A percentile compares a stretch with the other conserved stretches of the same genome.
Conservation (phyloP, 2,888 invertebrate species). For the Lottia scabra region DNA sequence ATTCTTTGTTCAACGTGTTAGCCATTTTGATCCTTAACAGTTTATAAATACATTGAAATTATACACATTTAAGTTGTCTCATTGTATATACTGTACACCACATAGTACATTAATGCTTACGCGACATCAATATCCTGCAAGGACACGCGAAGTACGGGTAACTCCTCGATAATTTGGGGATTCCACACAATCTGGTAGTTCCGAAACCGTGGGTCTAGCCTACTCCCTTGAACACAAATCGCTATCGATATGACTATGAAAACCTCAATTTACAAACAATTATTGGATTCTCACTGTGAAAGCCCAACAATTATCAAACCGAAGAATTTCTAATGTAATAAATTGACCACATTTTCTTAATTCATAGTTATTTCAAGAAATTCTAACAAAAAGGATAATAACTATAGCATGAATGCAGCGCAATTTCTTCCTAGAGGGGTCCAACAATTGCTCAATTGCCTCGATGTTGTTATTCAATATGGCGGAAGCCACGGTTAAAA, state of each 20-base stretch:
- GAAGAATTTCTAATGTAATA: slow-evolving; percentile 24
- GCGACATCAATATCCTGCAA: slow-evolving; percentile 32
- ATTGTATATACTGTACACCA: background rate
- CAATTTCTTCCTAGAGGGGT: slow-evolving; percentile 64
- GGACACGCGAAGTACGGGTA: slow-evolving; percentile 38
- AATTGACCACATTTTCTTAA: slow-evolving; percentile 55
- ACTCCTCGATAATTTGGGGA: slow-evolving; percentile 43
- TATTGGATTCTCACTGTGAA: background rate
- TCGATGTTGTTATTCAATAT: slow-evolving; percentile 58
- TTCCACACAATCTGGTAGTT: slow-evolving; percentile 28
- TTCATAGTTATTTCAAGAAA: slow-evolving; percentile 58
- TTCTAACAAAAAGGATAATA: slow-evolving; percentile 66
- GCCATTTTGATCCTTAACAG: slow-evolving; percentile 71
- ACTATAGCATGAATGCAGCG: slow-evolving; percentile 63
- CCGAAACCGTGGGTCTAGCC: slow-evolving; percentile 24
- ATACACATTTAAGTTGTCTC: background rate
- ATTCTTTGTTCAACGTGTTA: slow-evolving; percentile 77
- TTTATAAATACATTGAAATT: background rate
- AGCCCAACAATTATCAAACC: no score
- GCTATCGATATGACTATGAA: slow-evolving; percentile 19
- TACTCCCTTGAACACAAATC: slow-evolving; percentile 28
- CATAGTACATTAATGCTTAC: slow-evolving; percentile 24
- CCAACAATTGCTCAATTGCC: slow-evolving; percentile 50
- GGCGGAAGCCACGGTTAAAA: slow-evolving; percentile 45
- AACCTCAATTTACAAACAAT: slow-evolving; percentile 15